A percentile compares a stretch with the other conserved stretches of the same genome.
These are phyloP conservation scores for Dryadula phaetusa DNA, from an alignment of 2,888 invertebrate genomes.

Conservation along the genomic window DNA sequence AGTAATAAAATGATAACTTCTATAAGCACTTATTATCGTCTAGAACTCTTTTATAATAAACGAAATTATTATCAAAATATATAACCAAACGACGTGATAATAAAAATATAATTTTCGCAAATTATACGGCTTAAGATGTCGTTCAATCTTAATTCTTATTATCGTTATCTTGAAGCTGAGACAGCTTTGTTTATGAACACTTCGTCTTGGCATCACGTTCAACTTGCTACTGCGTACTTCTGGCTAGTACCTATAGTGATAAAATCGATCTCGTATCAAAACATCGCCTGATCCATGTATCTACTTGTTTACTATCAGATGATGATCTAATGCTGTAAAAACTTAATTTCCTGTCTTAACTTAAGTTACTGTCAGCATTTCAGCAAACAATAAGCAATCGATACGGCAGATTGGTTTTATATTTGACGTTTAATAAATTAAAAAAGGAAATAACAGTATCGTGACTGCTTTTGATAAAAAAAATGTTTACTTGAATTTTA, in stretches of 20 bases:
- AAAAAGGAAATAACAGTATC: not conserved
- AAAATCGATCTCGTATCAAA: conserved; percentile 27
- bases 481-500: conserved; percentile 7
- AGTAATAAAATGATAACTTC: not conserved
- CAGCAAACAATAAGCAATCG: not conserved
- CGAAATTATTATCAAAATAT: not conserved
- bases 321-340: conserved; percentile 39
- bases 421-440: not conserved
- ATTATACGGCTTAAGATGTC: conserved; percentile 5
- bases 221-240: conserved; percentile 34
- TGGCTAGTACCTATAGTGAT: conserved; percentile 36
- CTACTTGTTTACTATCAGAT: conserved; percentile 28
- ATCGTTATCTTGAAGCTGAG: conserved; percentile 23
- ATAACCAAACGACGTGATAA: not conserved
- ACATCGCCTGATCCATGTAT: conserved; percentile 41
- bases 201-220: conserved; percentile 31
- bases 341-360: too few species aligned
- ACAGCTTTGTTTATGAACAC: conserved; percentile 26
- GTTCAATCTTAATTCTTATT: conserved; percentile 27
- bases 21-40: not conserved
- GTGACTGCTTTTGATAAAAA: not conserved
- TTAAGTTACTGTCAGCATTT: not conserved
- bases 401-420: not conserved
- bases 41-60: conserved; percentile 16
- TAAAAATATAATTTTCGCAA: not conserved